Conservation (phyloP, 2,113 vertebrate species). For the Malurus melanocephalus region DNA sequence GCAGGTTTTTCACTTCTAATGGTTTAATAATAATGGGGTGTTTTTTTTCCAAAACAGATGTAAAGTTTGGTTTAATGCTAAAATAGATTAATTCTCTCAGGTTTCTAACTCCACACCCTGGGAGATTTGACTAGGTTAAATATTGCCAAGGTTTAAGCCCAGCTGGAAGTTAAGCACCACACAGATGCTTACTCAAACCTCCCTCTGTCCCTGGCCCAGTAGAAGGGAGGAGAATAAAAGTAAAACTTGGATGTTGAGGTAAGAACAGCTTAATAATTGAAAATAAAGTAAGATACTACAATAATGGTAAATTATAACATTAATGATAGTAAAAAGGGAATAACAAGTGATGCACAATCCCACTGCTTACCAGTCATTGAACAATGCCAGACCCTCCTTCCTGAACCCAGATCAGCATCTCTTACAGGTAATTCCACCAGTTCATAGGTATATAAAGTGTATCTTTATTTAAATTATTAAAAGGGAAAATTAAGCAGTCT, state of each 20-base stretch:
- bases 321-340: not conserved
- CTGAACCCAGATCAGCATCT: not conserved
- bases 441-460: not conserved
- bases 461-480: slow-evolving; percentile 15
- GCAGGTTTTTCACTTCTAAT: not conserved
- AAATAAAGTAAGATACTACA: not conserved
- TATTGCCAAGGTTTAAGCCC: not conserved
- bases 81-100: not conserved
- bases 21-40: not conserved
- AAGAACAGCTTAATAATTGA: not conserved
- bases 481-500: not conserved
- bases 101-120: not conserved
- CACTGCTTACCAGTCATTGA: not conserved
- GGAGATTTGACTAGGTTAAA: not conserved
- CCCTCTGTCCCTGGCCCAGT: not conserved
- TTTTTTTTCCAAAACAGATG: not conserved
- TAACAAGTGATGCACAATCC: not conserved
- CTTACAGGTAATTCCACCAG: not conserved
- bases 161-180: not conserved
- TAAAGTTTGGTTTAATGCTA: not conserved
- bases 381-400: not conserved
- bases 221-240: not conserved
- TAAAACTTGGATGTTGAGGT: not conserved
- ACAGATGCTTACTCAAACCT: not conserved
- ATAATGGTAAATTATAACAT: not conserved